Conservation (phyloP, 2,113 vertebrate species). For the Macrotis lagotis region DNA sequence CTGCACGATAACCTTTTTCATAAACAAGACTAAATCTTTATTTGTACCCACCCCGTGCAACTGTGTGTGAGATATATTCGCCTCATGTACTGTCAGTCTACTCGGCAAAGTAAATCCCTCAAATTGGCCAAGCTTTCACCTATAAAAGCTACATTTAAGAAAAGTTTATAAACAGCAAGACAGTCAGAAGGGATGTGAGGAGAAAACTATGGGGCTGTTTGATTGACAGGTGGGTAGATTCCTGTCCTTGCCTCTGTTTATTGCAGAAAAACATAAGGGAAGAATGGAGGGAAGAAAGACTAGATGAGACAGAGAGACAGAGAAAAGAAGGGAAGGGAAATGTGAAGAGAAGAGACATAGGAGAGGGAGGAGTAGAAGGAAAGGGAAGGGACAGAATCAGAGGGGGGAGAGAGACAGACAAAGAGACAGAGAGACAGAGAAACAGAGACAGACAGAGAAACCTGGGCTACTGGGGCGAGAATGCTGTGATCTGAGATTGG, state of each 20-base stretch:
- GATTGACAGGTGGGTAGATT: not conserved
- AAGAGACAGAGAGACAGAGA: no score
- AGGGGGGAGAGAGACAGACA: no score
- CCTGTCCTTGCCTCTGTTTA: not conserved
- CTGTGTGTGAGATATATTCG: not conserved
- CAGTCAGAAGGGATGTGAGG: not conserved
- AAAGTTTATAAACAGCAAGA: not conserved
- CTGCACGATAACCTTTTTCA: not conserved
- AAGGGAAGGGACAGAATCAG: no score
- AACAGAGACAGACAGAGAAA: not conserved
- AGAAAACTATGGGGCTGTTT: not conserved
- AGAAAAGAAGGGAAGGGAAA: no score
- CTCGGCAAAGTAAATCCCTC: not conserved
- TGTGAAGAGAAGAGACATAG: not conserved
- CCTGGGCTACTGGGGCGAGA: not conserved
- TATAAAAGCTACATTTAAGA: not conserved
- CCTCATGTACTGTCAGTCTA: not conserved
- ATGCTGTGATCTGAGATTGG: rapidly evolving
- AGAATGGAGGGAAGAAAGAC: not conserved
- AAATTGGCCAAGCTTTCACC: not conserved
- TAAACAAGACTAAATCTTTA: not conserved
- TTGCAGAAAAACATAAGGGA: not conserved
- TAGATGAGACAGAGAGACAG: not conserved
- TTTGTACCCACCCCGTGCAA: not conserved
- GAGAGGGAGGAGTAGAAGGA: no score